phyloP scores from a whole-genome alignment of 2,888 invertebrate species.

The Pomacea canaliculata region DNA sequence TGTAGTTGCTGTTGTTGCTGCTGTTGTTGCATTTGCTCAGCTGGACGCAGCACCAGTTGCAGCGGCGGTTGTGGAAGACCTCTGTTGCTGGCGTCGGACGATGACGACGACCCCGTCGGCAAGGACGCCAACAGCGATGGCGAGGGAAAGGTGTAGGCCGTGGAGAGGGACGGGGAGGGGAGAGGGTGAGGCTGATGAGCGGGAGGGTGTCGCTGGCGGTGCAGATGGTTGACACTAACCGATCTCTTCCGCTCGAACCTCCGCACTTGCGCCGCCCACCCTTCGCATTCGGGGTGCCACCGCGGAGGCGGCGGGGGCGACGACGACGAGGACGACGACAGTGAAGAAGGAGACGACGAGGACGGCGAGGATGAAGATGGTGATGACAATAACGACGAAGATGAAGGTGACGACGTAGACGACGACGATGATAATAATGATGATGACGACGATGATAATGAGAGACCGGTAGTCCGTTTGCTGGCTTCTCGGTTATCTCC shows the following conservation, averaged over 20 bases:
- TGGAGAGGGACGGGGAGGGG: slow-evolving; percentile 8
- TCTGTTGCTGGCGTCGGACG: slow-evolving; percentile 14
- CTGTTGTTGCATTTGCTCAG: background rate
- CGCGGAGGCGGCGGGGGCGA: background rate
- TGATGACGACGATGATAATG: background rate
- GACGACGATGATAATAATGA: background rate
- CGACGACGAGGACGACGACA: background rate
- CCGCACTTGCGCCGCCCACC: slow-evolving; percentile 8
- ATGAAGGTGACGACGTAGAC: background rate
- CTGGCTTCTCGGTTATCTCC: background rate
- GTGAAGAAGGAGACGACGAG: background rate
- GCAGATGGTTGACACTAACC: slow-evolving; percentile 8
- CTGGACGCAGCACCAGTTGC: slow-evolving; percentile 10
- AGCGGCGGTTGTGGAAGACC: slow-evolving; percentile 23
- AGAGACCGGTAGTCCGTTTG: slow-evolving; percentile 2
- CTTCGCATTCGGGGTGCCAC: slow-evolving; percentile 15
- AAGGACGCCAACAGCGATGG: slow-evolving; percentile 4
- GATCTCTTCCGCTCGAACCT: slow-evolving; percentile 11
- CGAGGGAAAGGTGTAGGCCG: slow-evolving; percentile 6
- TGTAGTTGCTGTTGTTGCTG: slow-evolving; percentile 2
- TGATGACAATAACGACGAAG: background rate
- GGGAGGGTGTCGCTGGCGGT: slow-evolving; percentile 13
- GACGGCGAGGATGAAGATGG: slow-evolving; percentile 5
- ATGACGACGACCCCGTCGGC: slow-evolving; percentile 8
- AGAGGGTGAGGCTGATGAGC: background rate